Base-by-base conservation (phyloP, 1,140 invertebrate genomes). In the Drosophila leontia region DNA sequence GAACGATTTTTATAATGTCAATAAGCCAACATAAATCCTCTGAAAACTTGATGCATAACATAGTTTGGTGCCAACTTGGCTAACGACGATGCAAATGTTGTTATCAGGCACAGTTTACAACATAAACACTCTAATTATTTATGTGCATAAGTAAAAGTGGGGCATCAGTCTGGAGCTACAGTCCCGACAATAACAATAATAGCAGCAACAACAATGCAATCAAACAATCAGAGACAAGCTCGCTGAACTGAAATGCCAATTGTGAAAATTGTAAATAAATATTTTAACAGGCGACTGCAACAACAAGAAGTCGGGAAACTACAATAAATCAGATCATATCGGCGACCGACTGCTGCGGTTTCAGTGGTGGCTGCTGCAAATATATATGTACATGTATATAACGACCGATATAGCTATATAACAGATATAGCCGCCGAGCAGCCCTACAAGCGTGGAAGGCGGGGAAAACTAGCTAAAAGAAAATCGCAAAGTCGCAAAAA, bases 231-330 rank as follows among this genome's bases (percentile, higher is more conserved):
- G 53, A 78, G 55, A 60, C 77, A 78, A 78, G 65, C 76, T 59
- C 78, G 69, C 57, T 80, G 59, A 75, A 80, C 76, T 83, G 53
- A 81, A 90, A 85, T 85, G 86, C 42, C 85, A 82, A 85, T 90
- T 90, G 84, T 82, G 86, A 90, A 90, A 90, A 91, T 90, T 82
- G 86, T 90, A 82, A 90, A 91, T 90, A 91, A 90, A 91, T 90
- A 90, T 90, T 91, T 90, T 67, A 82, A 63, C 82, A 90, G 87
- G 59, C 70, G 81, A 81, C 78, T 56, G 61, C 75, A 78, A 77
- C 63, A 77, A 78, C 63, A 90, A 81, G 70, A 72, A 80, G 84
- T 59, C 85, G 78, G 69, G 63, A 85, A 90, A 70, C 82, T 53
- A 76, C 75, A 82, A 85, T 90, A 90, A 90, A 90, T 90, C 86